Base-by-base conservation (phyloP, 2,888 invertebrate genomes). In the Drosophila mayaguana region DNA sequence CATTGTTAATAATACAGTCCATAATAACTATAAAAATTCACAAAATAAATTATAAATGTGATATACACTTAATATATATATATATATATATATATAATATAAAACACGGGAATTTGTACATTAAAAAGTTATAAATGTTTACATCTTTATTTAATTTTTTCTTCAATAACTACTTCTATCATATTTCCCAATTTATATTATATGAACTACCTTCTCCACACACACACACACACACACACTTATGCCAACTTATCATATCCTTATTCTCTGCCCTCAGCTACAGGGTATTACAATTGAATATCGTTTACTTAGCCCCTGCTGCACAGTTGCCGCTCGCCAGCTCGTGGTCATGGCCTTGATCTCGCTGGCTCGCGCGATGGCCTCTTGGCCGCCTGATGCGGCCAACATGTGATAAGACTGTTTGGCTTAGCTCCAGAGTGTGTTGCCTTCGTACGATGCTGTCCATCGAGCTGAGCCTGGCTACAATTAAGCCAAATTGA, bases 401-500 rank as follows among this genome's bases (percentile, higher is more conserved):
- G 9, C 18, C 45, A 56, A 32, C 51, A 22, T 51, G 18, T 70
- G 72, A 59, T 72, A 78, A 67, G 73, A 54, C 32, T 46, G 60
- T 71, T 76, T 72, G 64, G 57, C 55, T 60, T 50, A 36, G 43
- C 28, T 45, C 59, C 22, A 22, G 42, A 60, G 61, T 63, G 59
- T 42, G 11, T 11, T 20, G 43, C 20, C 9, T 3, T 12, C 22
- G 38, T 22, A 18, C 25, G 46, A 50, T 42, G 48, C 34, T 18
- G 8, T 20, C 34, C 56, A 45, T 0, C 20, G 51, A 2, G 46
- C 25, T 18, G 61, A 25, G 20, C 61, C 69, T 34, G 55, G 77
- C 74, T 59, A 79, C 88, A 89, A 89, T 88, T 81, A 87, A 89
- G 75, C 77, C 72, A 83, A 86, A 83, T 86, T 83, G 87, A 86